Conservation (phyloP, 2,113 vertebrate genomes). For the Natator depressus region DNA sequence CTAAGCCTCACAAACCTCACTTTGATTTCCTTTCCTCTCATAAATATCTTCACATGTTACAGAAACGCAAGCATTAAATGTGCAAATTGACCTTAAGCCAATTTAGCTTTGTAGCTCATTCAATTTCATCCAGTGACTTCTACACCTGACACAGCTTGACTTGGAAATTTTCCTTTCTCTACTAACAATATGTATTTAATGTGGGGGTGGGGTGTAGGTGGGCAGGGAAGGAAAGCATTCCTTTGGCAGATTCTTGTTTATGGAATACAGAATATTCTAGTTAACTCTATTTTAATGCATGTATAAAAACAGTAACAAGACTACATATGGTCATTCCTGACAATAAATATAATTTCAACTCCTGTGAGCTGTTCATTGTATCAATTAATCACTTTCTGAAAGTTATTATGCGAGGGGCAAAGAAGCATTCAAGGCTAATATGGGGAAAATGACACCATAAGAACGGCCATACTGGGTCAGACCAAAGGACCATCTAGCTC, state of each 20-base stretch:
- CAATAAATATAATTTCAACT: neutral
- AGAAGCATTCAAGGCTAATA: neutral
- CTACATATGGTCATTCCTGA: neutral
- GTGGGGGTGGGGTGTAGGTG: neutral
- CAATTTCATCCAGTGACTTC: neutral
- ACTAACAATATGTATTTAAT: neutral
- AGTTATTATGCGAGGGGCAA: fast-evolving
- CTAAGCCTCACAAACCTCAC: neutral
- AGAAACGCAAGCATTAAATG: neutral
- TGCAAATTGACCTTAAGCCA: neutral
- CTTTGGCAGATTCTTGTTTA: neutral
- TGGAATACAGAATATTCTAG: neutral
- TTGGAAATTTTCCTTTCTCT: neutral
- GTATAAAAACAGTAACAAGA: neutral
- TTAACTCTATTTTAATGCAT: neutral
- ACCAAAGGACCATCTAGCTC: too few relatives aligned
- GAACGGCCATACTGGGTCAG: too few relatives aligned
- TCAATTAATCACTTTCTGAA: neutral
- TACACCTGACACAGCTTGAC: neutral
- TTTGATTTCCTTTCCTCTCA: neutral
- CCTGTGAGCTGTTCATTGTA: neutral
- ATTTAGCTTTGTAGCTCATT: neutral
- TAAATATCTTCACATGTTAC: neutral
- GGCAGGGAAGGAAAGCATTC: neutral
- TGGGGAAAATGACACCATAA: neutral